Evolutionary conservation across 2,113 vertebrate genomes (phyloP).

Genomic region (Phainopepla nitens): DNA sequence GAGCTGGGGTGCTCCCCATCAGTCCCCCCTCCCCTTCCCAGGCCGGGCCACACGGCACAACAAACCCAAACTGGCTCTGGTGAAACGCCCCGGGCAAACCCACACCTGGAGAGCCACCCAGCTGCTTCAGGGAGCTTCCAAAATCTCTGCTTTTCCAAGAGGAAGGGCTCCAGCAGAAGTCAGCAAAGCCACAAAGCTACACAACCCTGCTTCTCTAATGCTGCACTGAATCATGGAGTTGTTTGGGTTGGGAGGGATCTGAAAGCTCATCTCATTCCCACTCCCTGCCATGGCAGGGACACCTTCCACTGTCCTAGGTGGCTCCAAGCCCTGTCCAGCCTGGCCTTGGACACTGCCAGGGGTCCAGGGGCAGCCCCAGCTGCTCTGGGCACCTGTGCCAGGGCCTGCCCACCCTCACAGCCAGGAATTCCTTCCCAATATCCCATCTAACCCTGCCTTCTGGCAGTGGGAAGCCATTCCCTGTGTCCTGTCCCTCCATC

Average conservation of each 20-base stretch:
- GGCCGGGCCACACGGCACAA: accelerated
- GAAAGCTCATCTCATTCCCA: neutral
- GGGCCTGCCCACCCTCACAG: accelerated
- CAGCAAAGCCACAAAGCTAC: neutral
- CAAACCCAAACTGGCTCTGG: accelerated
- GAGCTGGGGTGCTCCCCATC: neutral
- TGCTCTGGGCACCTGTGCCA: neutral
- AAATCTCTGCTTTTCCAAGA: neutral
- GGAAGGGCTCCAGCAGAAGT: neutral
- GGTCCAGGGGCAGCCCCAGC: neutral
- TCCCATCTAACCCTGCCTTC: accelerated
- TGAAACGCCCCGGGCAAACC: accelerated
- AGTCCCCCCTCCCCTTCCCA: neutral
- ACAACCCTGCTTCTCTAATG: neutral
- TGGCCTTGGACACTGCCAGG: neutral
- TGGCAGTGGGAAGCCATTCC: neutral
- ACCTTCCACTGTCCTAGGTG: accelerated
- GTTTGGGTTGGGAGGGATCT: neutral
- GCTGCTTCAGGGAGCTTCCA: neutral
- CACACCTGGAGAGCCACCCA: neutral
- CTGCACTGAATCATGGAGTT: neutral
- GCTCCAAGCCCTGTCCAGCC: accelerated
- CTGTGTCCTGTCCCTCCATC: neutral
- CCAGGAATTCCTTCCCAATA: neutral
- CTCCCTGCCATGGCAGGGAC: neutral